Percentiles rank a stretch among this genome's conserved stretches.
Conservation (phyloP, 2,888 invertebrate genomes). For the Mesochorus sp. region DNA sequence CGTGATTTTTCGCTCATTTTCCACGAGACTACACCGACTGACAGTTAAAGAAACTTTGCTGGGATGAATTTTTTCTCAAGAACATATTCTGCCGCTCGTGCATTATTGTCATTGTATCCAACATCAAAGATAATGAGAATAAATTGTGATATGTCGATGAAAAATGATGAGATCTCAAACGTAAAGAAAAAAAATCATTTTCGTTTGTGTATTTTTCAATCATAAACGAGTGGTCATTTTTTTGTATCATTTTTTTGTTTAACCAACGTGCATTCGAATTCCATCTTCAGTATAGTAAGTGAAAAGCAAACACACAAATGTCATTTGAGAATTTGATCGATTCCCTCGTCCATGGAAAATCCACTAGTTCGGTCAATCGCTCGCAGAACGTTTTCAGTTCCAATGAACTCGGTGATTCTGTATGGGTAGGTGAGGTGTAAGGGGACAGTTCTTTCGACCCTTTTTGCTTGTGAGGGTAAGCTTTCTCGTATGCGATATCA, state of each 20-base stretch:
- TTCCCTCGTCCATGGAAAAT: conserved; percentile 27
- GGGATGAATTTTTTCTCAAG: not conserved
- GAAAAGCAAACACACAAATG: too few species aligned
- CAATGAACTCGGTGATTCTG: conserved; percentile 12
- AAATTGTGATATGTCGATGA: too few species aligned
- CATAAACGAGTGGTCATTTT: too few species aligned
- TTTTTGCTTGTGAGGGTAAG: conserved; percentile 47
- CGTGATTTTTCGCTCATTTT: conserved; percentile 35
- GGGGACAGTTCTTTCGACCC: not conserved
- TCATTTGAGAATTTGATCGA: conserved; percentile 39
- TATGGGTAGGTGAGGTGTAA: not conserved
- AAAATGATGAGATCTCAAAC: too few species aligned
- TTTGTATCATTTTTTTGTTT: too few species aligned
- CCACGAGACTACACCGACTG: conserved; percentile 25
- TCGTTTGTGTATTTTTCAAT: too few species aligned
- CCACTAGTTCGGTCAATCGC: conserved; percentile 48
- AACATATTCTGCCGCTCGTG: conserved; percentile 6
- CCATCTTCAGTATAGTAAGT: too few species aligned
- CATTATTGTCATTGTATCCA: too few species aligned
- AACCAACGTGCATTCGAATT: too few species aligned
- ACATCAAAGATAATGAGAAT: too few species aligned
- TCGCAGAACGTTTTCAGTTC: conserved; percentile 38
- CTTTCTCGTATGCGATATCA: conserved; percentile 35
- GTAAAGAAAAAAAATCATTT: not conserved
- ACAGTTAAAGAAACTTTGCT: conserved; percentile 29